These are phyloP conservation scores for Vultur gryphus DNA, from an alignment of 2,797 vertebrate species.

Conservation along the genomic window DNA sequence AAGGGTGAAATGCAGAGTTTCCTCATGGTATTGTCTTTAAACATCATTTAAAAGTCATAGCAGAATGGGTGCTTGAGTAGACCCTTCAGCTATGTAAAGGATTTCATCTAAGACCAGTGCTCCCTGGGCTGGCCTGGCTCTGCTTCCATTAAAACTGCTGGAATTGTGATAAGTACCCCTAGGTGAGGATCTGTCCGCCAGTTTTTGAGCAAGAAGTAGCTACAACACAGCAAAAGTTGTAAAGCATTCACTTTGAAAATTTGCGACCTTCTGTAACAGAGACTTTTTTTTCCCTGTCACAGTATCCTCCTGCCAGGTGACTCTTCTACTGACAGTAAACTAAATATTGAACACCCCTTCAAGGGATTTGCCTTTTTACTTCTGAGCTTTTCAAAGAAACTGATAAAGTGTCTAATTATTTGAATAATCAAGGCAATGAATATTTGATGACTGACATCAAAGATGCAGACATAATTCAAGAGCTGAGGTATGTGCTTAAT, in stretches of 20 bases:
- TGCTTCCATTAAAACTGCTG: background rate
- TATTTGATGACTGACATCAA: slow-evolving; percentile 55
- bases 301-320: background rate
- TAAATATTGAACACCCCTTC: slow-evolving; percentile 32
- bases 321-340: slow-evolving; percentile 20
- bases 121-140: background rate
- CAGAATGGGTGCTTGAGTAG: background rate
- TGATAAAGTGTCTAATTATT: slow-evolving; percentile 47
- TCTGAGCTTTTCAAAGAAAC: slow-evolving; percentile 20
- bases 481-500: background rate
- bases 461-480: background rate
- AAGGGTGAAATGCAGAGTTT: background rate
- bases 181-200: background rate
- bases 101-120: background rate
- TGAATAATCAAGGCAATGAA: slow-evolving; percentile 48
- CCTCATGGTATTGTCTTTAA: background rate
- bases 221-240: background rate
- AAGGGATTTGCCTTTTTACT: background rate
- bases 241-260: background rate
- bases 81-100: background rate
- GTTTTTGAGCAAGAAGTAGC: background rate
- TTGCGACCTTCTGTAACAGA: background rate
- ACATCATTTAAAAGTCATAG: background rate
- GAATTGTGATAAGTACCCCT: background rate
- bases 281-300: background rate